Base-by-base conservation (phyloP, 2,113 vertebrate species). In the Notarius quadriscutis region DNA sequence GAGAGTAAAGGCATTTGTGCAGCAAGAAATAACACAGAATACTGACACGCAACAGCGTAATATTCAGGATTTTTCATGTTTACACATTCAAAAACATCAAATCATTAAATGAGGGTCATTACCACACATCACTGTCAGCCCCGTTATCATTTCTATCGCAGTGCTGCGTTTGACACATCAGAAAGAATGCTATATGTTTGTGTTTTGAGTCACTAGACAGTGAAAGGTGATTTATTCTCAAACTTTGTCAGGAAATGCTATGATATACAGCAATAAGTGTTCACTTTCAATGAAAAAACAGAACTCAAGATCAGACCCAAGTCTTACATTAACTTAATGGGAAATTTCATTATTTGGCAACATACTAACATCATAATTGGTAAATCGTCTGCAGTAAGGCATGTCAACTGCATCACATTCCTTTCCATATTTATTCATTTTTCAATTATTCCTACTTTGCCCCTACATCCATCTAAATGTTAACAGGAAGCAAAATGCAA, bases 1-100 rank as follows among this genome's bases (percentile, higher is more conserved):
- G 67, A 51, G 53, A 74, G 34, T 74, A 87, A 86, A 82, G 55
- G 55, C 79, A 50, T 65, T 67, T 87, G 58, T 83, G 83, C 86
- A 87, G 80, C 81, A 72, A 55, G 57, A 83, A 62, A 55, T 27
- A 87, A 55, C 58, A 50, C 55, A 53, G 9, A 83, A 30, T 62
- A 74, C 86, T 71, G 55, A 27, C 65, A 87, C 51, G 30, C 22
- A 22, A 81, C 15, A n/a, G 41, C 15, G 55, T 34, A 62, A 51
- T 41, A 83, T 71, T 17, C 12, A 27, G 34, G 51, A 80, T 58
- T 71, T 15, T 50, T 80, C 14, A 62, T 41, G n/a, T 22, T 57
- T 48, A 80, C 77, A 7, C 27, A 48, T 86, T 51, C 15, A 67
- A 53, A 71, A 9, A 41, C 20, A 71, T 87, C 25, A 72, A 79